Evolutionary conservation across 2,113 vertebrate genomes (phyloP).

Genomic region (Leiothrix lutea): DNA sequence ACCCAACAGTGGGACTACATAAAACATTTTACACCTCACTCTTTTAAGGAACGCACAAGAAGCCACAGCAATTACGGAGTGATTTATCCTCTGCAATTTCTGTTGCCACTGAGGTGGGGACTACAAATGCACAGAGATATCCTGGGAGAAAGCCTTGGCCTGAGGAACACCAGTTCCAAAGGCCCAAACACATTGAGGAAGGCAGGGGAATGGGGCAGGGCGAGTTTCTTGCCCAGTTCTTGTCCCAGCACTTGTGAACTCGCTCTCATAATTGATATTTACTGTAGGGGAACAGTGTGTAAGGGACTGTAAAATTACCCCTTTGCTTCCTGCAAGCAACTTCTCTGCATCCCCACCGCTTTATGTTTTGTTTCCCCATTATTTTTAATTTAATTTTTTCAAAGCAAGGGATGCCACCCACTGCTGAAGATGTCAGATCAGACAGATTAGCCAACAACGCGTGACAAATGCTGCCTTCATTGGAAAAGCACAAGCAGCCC

Average conservation of each 20-base stretch:
- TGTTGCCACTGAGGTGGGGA: fast-evolving
- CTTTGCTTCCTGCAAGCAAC: background rate
- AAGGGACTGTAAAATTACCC: background rate
- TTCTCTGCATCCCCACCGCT: background rate
- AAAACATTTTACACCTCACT: background rate
- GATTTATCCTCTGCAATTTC: background rate
- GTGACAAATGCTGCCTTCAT: background rate
- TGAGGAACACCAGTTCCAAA: fast-evolving
- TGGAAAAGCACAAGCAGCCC: background rate
- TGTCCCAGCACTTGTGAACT: background rate
- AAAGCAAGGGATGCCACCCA: background rate
- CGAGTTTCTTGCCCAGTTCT: background rate
- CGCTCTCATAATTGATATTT: background rate
- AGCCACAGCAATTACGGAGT: background rate
- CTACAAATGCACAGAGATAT: background rate
- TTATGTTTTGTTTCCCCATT: background rate
- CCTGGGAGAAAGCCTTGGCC: background rate
- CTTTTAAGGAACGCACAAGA: background rate
- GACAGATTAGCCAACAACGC: background rate
- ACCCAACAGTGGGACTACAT: background rate
- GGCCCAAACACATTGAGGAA: background rate
- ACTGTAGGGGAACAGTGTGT: background rate
- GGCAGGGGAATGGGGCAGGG: background rate
- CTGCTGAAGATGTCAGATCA: background rate
- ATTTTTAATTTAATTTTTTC: background rate